A percentile compares a stretch with the other conserved stretches of the same genome.
Conservation (phyloP, 2,797 vertebrate species). For the Melanotaenia boesemani region DNA sequence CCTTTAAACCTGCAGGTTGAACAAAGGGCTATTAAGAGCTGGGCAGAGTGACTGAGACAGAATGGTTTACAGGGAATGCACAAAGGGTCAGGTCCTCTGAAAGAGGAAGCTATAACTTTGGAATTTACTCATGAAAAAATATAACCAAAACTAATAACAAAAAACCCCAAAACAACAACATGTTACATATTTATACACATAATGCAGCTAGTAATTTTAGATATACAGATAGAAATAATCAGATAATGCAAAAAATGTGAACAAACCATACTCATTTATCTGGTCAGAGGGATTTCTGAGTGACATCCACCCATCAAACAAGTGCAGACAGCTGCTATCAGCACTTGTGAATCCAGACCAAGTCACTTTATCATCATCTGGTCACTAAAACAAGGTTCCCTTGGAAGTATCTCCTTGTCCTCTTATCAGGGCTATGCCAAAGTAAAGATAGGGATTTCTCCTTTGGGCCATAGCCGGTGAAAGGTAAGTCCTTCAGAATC, state of each 20-base stretch:
- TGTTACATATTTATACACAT: background rate
- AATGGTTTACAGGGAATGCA: conserved; percentile 60
- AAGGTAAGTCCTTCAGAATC: conserved; percentile 68
- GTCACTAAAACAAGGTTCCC: conserved; percentile 74
- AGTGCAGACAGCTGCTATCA: conserved; percentile 71
- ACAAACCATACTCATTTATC: conserved; percentile 3
- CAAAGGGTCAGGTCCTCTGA: conserved; percentile 54
- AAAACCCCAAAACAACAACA: no score
- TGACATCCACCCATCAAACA: conserved; percentile 57
- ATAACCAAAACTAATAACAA: no score
- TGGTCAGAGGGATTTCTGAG: conserved; percentile 23
- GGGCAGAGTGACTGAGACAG: conserved; percentile 62
- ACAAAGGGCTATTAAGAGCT: conserved; percentile 85
- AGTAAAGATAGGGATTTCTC: conserved; percentile 63
- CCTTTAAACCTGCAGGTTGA: conserved; percentile 81
- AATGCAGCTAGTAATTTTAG: background rate
- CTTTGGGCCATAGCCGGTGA: conserved; percentile 69
- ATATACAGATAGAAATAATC: background rate
- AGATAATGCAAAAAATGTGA: background rate
- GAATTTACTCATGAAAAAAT: background rate
- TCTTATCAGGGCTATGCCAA: conserved; percentile 60
- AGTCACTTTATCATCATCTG: conserved; percentile 76
- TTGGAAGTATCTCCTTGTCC: conserved; percentile 69
- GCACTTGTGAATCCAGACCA: conserved; percentile 74
- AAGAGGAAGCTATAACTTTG: conserved; percentile 5